phyloP scores from a whole-genome alignment of 2,888 invertebrate species.

The Cataglyphis rosenhaueri region DNA sequence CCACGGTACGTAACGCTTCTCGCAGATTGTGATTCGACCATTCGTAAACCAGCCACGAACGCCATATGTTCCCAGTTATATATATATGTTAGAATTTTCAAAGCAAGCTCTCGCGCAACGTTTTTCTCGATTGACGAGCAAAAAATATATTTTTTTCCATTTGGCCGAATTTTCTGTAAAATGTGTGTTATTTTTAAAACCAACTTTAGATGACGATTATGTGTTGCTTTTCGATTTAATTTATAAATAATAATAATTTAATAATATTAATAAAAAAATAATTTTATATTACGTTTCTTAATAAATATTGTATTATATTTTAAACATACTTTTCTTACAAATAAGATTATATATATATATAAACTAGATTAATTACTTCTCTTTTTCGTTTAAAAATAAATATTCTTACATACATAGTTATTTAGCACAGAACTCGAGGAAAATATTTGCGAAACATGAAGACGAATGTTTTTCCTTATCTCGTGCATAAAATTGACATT shows the following conservation, averaged over 20 bases:
- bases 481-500: slow-evolving; percentile 34
- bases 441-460: neutral
- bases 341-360: no score
- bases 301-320: neutral
- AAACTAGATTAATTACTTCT: neutral
- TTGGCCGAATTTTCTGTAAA: neutral
- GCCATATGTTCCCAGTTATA: slow-evolving; percentile 33
- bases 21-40: slow-evolving; percentile 37
- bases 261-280: neutral
- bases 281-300: neutral
- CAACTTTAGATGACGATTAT: neutral
- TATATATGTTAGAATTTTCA: slow-evolving; percentile 55
- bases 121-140: slow-evolving; percentile 18
- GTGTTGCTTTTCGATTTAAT: neutral
- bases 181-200: neutral
- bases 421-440: neutral
- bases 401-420: neutral
- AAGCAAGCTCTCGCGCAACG: slow-evolving; percentile 40
- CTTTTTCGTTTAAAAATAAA: neutral
- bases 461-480: slow-evolving; percentile 28
- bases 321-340: neutral
- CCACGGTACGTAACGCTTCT: slow-evolving; percentile 30
- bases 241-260: neutral
- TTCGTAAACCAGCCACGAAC: slow-evolving; percentile 49
- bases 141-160: slow-evolving; percentile 19